phyloP scores from a whole-genome alignment of 2,113 vertebrate genomes.

The Diadophis punctatus region DNA sequence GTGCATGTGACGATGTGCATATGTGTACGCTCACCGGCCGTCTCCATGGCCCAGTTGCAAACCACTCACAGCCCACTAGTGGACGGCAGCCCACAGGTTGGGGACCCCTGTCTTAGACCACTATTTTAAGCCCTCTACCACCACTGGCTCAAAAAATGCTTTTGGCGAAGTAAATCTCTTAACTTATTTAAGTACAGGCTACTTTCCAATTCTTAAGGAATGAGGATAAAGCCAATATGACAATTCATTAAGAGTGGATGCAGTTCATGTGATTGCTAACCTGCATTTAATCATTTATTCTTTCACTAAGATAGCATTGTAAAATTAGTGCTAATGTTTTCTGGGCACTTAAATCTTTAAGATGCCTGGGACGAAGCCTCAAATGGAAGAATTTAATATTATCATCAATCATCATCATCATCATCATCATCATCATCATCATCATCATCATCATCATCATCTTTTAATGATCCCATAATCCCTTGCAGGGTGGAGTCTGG shows the following conservation, averaged over 20 bases:
- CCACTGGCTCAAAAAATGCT: background rate
- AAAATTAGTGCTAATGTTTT: background rate
- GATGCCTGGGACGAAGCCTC: background rate
- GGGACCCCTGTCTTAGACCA: background rate
- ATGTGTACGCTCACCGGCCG: too few relatives aligned
- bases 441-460: too few relatives aligned
- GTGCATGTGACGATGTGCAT: too few relatives aligned
- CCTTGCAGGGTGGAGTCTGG: too few relatives aligned
- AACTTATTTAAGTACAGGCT: background rate
- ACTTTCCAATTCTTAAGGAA: background rate
- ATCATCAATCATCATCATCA: too few relatives aligned
- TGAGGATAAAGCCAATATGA: background rate
- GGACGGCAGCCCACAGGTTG: too few relatives aligned
- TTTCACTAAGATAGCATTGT: background rate
- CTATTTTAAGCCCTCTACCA: background rate
- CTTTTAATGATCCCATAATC: too few relatives aligned
- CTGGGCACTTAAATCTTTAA: background rate
- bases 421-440: too few relatives aligned
- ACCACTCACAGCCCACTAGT: too few relatives aligned
- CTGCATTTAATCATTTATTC: background rate
- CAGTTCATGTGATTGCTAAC: background rate
- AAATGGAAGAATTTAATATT: background rate
- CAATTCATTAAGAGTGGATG: background rate
- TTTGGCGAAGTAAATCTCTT: background rate
- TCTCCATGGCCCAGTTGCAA: too few relatives aligned